Base-by-base conservation (phyloP, 2,888 invertebrate species). In the Gari tellinella region DNA sequence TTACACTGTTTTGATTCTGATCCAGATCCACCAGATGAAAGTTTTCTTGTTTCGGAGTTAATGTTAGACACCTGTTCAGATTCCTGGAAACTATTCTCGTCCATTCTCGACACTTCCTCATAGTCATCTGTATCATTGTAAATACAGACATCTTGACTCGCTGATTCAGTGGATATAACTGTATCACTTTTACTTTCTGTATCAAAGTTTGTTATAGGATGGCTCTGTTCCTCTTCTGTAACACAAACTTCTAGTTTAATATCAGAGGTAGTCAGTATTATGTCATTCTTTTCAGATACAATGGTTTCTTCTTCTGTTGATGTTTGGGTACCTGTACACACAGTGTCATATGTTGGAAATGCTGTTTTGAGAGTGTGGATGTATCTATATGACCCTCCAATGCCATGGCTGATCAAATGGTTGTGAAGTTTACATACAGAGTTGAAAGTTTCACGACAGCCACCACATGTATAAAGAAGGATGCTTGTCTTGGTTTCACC, bases 401-500 rank as follows among this genome's bases (percentile, higher is more conserved):
- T n/a, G n/a, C 41, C 51, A 14, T 62, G 60, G n/a, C 14, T 62
- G n/a, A 63, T 5, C 17, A 74, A 23, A 56, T 74, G 74, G 4
- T 43, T 21, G 37, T 73, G 73, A 26, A 73, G 73, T 19, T 53
- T 19, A 25, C 73, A 73, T 7, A 73, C 12, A 4, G 62, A 19
- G 31, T 25, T 10, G 38, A 64, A 73, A 7, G 48, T 15, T n/a
- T 12, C 26, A 7, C 23, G n/a, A 41, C 73, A 73, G 1, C n/a
- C 26, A 8, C 73, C 73, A 68, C 73, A 73, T 38, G 53, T 53
- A 23, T 53, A 53, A 10, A n/a, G n/a, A n/a, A n/a, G n/a, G n/a
- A n/a, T n/a, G n/a, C n/a, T n/a, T n/a, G n/a, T n/a, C n/a, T n/a
- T n/a, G n/a, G n/a, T n/a, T n/a, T n/a, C n/a, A n/a, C n/a, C n/a